phyloP scores from a whole-genome alignment of 2,888 invertebrate genomes.

The Amiota minor region DNA sequence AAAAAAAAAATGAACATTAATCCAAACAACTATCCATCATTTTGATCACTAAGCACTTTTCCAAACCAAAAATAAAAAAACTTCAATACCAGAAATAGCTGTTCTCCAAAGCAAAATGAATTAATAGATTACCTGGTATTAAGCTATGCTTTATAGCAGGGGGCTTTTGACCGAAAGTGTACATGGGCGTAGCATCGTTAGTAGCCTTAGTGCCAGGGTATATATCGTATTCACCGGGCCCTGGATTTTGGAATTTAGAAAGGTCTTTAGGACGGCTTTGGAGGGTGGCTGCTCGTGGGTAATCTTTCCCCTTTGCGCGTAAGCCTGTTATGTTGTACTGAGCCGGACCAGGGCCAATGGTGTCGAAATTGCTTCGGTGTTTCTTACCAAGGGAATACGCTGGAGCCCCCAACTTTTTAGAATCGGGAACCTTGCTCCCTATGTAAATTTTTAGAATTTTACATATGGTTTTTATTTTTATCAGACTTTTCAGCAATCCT shows the following conservation, averaged over 20 bases:
- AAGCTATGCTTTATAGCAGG: slow-evolving; percentile 77
- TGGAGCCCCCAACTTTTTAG: slow-evolving; percentile 84
- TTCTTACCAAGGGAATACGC: slow-evolving; percentile 87
- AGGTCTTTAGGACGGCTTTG: slow-evolving; percentile 79
- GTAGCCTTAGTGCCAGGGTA: slow-evolving; percentile 78
- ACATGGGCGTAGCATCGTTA: slow-evolving; percentile 77
- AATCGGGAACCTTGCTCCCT: slow-evolving; percentile 86
- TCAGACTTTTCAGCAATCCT: background rate
- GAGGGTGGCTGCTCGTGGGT: slow-evolving; percentile 84
- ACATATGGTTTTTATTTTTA: background rate
- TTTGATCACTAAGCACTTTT: slow-evolving; percentile 34
- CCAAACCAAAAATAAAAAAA: slow-evolving; percentile 36
- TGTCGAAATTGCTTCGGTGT: slow-evolving; percentile 75
- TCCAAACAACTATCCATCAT: slow-evolving; percentile 31
- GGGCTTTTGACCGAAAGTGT: slow-evolving; percentile 83
- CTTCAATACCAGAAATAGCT: background rate
- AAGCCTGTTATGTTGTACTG: slow-evolving; percentile 90
- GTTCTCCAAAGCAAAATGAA: background rate
- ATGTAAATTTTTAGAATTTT: background rate
- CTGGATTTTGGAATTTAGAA: slow-evolving; percentile 79
- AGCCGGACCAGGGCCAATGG: slow-evolving; percentile 88
- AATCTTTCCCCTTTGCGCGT: slow-evolving; percentile 86
- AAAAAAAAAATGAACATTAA: slow-evolving; percentile 14
- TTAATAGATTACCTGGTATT: slow-evolving; percentile 78
- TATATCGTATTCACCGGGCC: slow-evolving; percentile 92